Evolutionary conservation across 2,113 vertebrate genomes (phyloP).

Genomic region (Acanthisitta chloris): DNA sequence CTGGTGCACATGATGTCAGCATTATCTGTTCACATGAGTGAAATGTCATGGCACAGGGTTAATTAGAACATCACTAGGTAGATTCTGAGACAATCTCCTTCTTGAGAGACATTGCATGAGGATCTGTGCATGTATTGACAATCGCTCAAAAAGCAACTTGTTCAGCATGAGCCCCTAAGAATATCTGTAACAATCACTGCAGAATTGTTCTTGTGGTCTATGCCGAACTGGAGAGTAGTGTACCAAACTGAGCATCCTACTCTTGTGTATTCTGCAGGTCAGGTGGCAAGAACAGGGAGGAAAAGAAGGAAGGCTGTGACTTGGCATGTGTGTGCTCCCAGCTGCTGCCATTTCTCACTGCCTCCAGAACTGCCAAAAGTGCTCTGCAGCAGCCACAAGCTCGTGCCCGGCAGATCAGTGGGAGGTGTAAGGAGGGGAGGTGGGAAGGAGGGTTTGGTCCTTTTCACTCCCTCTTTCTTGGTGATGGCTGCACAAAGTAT

Average conservation of each 20-base stretch:
- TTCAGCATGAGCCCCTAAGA: neutral
- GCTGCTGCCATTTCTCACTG: neutral
- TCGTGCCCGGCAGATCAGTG: neutral
- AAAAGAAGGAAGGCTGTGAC: neutral
- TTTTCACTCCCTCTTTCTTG: accelerated
- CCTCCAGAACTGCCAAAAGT: neutral
- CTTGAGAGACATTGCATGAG: neutral
- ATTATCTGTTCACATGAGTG: neutral
- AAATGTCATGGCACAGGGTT: too few relatives aligned
- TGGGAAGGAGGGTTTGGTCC: neutral
- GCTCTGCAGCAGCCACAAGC: accelerated
- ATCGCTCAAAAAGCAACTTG: neutral
- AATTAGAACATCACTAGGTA: neutral
- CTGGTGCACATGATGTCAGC: accelerated
- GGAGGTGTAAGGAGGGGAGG: neutral
- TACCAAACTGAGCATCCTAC: neutral
- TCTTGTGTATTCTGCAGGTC: neutral
- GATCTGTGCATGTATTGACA: accelerated
- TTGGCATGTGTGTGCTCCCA: neutral
- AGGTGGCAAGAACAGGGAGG: neutral
- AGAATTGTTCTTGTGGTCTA: neutral
- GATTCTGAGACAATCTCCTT: neutral
- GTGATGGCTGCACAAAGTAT: neutral
- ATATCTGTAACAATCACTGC: accelerated
- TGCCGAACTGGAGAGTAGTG: neutral